phyloP scores from a whole-genome alignment of 2,888 invertebrate genomes.

The Opisthograptis luteolata region DNA sequence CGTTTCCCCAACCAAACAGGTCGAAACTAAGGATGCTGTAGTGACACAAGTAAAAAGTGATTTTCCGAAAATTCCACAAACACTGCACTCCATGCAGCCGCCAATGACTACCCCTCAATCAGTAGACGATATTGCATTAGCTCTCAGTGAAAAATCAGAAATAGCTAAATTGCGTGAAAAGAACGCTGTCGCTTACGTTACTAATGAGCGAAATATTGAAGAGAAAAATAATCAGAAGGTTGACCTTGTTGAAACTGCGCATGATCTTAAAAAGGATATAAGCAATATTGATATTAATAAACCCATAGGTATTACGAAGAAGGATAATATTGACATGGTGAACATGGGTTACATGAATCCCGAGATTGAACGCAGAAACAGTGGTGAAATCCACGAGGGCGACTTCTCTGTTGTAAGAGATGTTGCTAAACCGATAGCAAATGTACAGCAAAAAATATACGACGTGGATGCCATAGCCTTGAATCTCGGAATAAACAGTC shows the following conservation, averaged over 20 bases:
- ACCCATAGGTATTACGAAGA: conserved; percentile 54
- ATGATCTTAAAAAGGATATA: conserved; percentile 57
- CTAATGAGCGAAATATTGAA: conserved; percentile 40
- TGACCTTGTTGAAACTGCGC: conserved; percentile 48
- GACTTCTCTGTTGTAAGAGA: conserved; percentile 54
- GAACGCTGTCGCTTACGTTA: conserved; percentile 45
- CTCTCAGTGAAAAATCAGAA: conserved; percentile 73
- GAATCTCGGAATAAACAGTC: conserved; percentile 71
- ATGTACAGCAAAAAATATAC: conserved; percentile 61
- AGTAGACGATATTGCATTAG: conserved; percentile 72
- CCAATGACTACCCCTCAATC: conserved; percentile 53
- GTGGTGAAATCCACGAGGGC: conserved; percentile 52
- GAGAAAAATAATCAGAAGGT: conserved; percentile 49
- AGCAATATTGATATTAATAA: conserved; percentile 50
- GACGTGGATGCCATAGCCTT: conserved; percentile 75
- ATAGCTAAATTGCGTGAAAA: conserved; percentile 67
- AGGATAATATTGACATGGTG: conserved; percentile 76
- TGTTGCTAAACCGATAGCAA: conserved; percentile 50
- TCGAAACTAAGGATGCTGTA: conserved; percentile 53
- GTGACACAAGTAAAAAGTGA: conserved; percentile 55
- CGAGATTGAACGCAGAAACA: conserved; percentile 61
- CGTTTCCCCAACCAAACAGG: conserved; percentile 51
- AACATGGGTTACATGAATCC: conserved; percentile 79
- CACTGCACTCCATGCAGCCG: conserved; percentile 50
- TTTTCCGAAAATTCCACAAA: conserved; percentile 53